Evolutionary conservation across 92 coral and sea anemone species (phyloP).

Genomic region (Umimayanthus kanabou): DNA sequence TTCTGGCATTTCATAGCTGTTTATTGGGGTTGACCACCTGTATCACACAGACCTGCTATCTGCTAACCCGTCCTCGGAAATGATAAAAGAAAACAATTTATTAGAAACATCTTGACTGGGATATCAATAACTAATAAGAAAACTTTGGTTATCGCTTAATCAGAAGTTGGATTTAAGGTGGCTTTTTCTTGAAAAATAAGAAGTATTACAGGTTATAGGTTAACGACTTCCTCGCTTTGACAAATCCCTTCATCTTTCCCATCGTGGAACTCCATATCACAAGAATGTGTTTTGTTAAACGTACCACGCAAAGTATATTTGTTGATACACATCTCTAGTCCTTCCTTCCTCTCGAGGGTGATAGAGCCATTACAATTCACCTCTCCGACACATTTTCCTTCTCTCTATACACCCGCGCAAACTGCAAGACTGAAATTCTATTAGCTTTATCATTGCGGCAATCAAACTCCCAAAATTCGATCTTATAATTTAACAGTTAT

Average conservation of each 20-base stretch:
- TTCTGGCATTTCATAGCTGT: constrained; percentile 2
- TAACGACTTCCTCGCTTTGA: constrained; percentile 10
- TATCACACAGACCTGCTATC: constrained; percentile 18
- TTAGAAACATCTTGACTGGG: constrained; percentile 33
- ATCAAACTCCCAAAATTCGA: constrained; percentile 11
- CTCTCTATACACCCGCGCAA: constrained; percentile 7
- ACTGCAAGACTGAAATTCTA: constrained; percentile 16
- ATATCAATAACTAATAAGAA: constrained; percentile 16
- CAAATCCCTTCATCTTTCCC: constrained; percentile 1
- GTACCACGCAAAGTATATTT: neutral
- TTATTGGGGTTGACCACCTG: constrained; percentile 7
- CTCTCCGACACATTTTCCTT: constrained; percentile 3
- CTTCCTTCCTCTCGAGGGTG: constrained; percentile 30
- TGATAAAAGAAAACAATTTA: constrained; percentile 33
- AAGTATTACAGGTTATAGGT: neutral
- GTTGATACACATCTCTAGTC: constrained; percentile 5
- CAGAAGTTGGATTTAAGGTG: constrained; percentile 20
- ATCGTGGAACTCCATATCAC: neutral
- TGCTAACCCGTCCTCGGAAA: constrained; percentile 32
- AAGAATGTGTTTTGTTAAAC: neutral
- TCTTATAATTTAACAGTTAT: constrained; percentile 24
- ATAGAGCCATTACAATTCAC: constrained; percentile 11
- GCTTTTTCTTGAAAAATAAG: constrained; percentile 18
- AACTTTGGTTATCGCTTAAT: constrained; percentile 21
- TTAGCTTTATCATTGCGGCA: constrained; percentile 24